Evolutionary conservation across 1,140 invertebrate genomes (phyloP), one percentile per base, ranked within the genome.

Genomic region (Reticulitermes speratus): DNA sequence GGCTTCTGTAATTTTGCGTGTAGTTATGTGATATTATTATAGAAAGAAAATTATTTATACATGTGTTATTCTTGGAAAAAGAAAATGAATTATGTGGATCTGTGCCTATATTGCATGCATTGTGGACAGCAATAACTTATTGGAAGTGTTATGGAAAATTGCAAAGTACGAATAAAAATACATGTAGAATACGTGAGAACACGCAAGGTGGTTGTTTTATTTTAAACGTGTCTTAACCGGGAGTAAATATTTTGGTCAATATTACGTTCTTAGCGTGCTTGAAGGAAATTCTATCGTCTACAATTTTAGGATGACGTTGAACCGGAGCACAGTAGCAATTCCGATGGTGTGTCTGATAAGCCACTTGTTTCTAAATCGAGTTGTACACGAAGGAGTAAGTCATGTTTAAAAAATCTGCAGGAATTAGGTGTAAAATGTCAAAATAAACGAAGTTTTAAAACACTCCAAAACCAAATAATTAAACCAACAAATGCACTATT

Each of bases 61-160:
- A 55, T 21, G 16, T 55, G 19, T 19, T 55, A 55, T 55, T 55
- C 52, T 55, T 55, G 19, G 52, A 55, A 55, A 55, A 55, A 21
- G 52, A 5, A 55, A 55, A 19, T 21, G 19, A 19, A 21, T 21
- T 55, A 55, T 16, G 14, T 55, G 2, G 14, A 55, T 25, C 14
- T 75, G 65, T 75, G 25, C n/a, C 65, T 30, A 75, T 75, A 30
- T 75, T 75, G 65, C 65, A 75, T 30, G 65, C n/a, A 30, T 9
- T 30, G 65, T 25, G 25, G 25, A 11, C 65, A n/a, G 65, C n/a
- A 75, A 30, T 75, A 75, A 75, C 25, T 75, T 75, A 75, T 30
- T 75, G 65, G 65, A 30, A 30, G 65, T 75, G 65, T 75, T 75
- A 30, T 30, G 65, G 65, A 75, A 75, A 75, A 75, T 75, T 75